A percentile compares a stretch with the other conserved stretches of the same genome.
These are phyloP conservation scores for Dendrolimus pini DNA, from an alignment of 2,888 invertebrate species.

Conservation along the genomic window DNA sequence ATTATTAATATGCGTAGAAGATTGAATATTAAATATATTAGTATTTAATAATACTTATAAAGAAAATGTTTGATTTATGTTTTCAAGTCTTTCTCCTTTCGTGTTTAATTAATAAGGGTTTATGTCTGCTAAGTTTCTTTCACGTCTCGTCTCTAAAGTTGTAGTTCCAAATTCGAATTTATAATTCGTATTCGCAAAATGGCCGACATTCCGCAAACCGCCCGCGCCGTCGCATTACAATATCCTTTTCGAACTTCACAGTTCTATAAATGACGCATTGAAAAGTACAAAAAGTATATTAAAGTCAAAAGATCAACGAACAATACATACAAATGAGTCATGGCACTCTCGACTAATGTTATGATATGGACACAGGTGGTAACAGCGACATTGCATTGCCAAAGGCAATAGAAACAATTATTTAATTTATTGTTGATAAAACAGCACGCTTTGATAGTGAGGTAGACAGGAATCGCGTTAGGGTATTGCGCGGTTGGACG, in stretches of 20 bases:
- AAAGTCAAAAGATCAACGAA: slow-evolving; percentile 5
- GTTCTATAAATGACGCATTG: neutral
- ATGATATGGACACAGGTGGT: neutral
- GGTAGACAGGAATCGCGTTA: no score
- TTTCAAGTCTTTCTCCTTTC: no score
- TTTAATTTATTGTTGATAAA: neutral
- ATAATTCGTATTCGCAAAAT: neutral
- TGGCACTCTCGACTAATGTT: neutral
- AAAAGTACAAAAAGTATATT: neutral
- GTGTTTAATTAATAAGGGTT: no score
- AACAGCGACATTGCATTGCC: neutral
- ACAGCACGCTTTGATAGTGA: no score
- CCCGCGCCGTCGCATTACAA: neutral
- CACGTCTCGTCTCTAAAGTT: no score
- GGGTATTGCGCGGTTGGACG: no score
- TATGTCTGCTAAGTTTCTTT: no score
- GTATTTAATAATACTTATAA: no score
- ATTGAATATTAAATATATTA: no score
- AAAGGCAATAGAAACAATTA: neutral
- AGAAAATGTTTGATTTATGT: no score
- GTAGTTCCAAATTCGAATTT: no score
- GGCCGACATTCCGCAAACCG: neutral
- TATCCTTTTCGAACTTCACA: neutral
- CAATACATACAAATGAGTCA: slow-evolving; percentile 9
- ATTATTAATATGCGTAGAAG: no score